Percentiles rank a stretch among this genome's conserved stretches.
These are phyloP conservation scores for Notolabrus celidotus DNA, from an alignment of 2,797 vertebrate genomes.

Conservation along the genomic window DNA sequence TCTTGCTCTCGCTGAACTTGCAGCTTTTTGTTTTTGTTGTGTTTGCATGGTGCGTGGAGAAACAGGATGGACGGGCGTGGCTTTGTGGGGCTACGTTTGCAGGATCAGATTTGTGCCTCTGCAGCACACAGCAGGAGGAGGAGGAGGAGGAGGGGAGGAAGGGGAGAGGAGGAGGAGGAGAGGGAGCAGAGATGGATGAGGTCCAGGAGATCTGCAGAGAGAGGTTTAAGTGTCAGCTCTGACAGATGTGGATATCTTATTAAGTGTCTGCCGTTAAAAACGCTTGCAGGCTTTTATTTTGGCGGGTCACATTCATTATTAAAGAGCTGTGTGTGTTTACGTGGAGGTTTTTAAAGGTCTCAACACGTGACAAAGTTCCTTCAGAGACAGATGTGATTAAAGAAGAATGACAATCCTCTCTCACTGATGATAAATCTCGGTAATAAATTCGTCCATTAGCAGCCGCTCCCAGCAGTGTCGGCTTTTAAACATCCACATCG, in stretches of 20 bases:
- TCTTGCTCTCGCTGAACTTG: constrained; percentile 7
- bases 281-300: background rate
- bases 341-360: background rate
- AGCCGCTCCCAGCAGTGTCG: background rate
- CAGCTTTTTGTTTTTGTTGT: background rate
- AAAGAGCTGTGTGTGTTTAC: background rate
- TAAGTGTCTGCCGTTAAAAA: background rate
- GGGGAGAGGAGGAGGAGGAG: background rate
- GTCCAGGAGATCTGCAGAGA: background rate
- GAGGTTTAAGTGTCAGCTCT: constrained; percentile 9
- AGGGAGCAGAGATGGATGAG: background rate
- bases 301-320: background rate
- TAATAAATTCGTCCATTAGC: background rate
- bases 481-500: background rate
- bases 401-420: background rate
- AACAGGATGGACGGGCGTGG: constrained; percentile 15
- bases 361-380: background rate
- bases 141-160: background rate
- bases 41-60: constrained; percentile 2
- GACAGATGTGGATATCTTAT: background rate
- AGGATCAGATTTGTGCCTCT: constrained; percentile 51
- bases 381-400: background rate
- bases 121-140: constrained; percentile 42
- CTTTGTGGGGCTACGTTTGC: constrained; percentile 5
- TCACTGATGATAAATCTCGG: background rate